phyloP scores from a whole-genome alignment of 2,113 vertebrate species.

The Pteronura brasiliensis region DNA sequence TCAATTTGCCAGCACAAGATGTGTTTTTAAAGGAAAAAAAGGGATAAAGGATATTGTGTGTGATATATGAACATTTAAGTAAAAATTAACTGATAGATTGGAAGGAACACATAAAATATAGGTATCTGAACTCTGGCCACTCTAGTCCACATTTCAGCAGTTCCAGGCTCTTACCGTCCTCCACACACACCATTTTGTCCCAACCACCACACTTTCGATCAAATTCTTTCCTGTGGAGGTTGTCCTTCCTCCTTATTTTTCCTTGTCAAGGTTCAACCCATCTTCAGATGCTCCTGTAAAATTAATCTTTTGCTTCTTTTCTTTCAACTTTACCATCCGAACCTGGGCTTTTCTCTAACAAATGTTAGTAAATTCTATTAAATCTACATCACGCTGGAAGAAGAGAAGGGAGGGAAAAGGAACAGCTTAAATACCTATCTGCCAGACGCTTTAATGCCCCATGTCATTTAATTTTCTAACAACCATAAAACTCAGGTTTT shows the following conservation, averaged over 20 bases:
- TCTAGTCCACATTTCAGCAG: background rate
- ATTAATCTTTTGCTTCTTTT: background rate
- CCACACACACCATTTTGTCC: background rate
- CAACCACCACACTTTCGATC: background rate
- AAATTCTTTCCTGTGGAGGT: background rate
- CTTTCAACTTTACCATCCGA: background rate
- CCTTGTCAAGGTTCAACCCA: background rate
- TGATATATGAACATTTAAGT: background rate
- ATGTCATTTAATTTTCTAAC: background rate
- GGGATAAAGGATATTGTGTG: background rate
- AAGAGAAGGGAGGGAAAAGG: background rate
- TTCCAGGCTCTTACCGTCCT: background rate
- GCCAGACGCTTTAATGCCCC: background rate
- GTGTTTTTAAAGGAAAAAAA: background rate
- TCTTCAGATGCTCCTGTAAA: background rate
- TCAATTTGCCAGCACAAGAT: background rate
- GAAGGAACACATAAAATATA: background rate
- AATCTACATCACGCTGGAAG: background rate
- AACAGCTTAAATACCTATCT: background rate
- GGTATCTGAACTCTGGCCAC: background rate
- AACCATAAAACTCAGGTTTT: background rate
- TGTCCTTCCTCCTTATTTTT: background rate
- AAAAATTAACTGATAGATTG: background rate
- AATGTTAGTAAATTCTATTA: background rate
- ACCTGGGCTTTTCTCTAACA: background rate